These are phyloP conservation scores for Caenorhabditis zanzibari DNA, from an alignment of 2,888 invertebrate genomes.

Conservation along the genomic window DNA sequence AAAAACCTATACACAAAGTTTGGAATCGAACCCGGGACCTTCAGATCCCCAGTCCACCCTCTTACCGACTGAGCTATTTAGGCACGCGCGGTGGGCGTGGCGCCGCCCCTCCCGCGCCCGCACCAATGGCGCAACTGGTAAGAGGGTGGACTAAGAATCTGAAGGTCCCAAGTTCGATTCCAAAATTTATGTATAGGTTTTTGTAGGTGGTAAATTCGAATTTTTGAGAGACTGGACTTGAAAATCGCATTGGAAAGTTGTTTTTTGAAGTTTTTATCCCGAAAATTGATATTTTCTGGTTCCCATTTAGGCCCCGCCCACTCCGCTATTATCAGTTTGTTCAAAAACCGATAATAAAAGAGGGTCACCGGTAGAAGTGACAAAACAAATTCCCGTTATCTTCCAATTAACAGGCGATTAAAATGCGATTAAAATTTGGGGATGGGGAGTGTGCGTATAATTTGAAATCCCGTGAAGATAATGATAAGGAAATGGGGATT, in stretches of 20 bases:
- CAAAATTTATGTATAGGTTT: not conserved
- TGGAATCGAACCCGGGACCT: not conserved
- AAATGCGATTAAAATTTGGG: slow-evolving; percentile 26
- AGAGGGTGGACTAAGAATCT: not conserved
- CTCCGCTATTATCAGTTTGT: too few relatives aligned
- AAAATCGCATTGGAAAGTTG: too few relatives aligned
- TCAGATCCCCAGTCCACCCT: not conserved
- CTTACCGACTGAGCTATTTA: not conserved
- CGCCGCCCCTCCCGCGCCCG: not conserved
- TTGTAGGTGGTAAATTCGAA: not conserved
- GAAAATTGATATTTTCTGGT: too few relatives aligned
- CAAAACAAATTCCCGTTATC: slow-evolving; percentile 10
- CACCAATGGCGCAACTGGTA: not conserved
- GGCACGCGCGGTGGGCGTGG: not conserved
- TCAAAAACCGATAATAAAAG: too few relatives aligned
- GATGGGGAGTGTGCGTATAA: not conserved
- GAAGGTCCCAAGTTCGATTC: not conserved
- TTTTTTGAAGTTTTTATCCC: too few relatives aligned
- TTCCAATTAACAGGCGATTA: slow-evolving; percentile 51
- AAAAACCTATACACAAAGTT: not conserved
- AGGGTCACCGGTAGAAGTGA: too few relatives aligned
- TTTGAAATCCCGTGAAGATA: not conserved
- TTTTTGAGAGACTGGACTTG: not conserved
- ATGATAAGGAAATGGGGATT: not conserved
- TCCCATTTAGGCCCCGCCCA: too few relatives aligned